Evolutionary conservation across 2,888 invertebrate species (phyloP).

Genomic region (Ganaspis brasiliensis): DNA sequence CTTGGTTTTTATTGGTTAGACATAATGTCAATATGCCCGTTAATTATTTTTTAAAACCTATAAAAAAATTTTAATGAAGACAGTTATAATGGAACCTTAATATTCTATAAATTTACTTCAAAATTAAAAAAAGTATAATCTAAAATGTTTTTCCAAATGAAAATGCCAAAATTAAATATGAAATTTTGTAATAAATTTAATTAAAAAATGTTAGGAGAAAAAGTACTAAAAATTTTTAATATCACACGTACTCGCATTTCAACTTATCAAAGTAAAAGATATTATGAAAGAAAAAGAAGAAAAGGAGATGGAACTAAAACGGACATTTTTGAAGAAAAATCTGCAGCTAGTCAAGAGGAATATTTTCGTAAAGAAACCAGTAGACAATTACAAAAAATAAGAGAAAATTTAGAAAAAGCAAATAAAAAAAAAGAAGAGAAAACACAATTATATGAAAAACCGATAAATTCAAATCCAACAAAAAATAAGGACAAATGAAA

Average conservation of each 20-base stretch:
- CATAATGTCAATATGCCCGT: too few relatives aligned
- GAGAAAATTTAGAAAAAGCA: background rate
- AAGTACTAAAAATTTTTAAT: background rate
- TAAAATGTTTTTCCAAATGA: too few relatives aligned
- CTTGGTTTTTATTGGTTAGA: too few relatives aligned
- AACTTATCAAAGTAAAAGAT: conserved; percentile 45
- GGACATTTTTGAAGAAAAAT: conserved; percentile 73
- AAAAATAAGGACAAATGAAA: conserved; percentile 40
- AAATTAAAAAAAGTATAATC: too few relatives aligned
- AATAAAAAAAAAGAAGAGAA: conserved; percentile 12
- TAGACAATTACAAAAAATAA: conserved; percentile 69
- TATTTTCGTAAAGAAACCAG: conserved; percentile 73
- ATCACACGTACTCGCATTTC: background rate
- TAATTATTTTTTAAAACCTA: too few relatives aligned
- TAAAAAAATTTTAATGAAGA: too few relatives aligned
- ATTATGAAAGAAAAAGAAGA: conserved; percentile 70
- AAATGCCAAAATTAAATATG: background rate
- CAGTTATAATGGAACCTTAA: too few relatives aligned
- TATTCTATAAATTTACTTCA: too few relatives aligned
- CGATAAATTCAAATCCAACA: background rate
- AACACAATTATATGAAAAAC: background rate
- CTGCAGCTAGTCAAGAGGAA: conserved; percentile 72
- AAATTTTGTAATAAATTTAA: background rate
- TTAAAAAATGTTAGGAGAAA: background rate
- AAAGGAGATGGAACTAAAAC: conserved; percentile 73